Conservation (phyloP, 2,888 invertebrate species). For the Drosophila subquinaria region DNA sequence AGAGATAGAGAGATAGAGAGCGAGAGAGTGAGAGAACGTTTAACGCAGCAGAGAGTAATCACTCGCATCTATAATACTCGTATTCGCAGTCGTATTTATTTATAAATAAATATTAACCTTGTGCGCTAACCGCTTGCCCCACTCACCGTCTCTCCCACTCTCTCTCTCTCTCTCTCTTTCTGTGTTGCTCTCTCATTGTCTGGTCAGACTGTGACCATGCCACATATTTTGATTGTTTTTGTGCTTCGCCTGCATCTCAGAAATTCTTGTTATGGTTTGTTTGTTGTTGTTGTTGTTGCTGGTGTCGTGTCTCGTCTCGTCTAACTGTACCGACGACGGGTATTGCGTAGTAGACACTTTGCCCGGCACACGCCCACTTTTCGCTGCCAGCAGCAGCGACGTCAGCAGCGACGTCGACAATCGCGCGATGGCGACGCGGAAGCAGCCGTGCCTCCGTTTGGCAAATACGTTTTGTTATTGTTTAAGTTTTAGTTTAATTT, state of each 20-base stretch:
- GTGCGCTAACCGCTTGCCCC: slow-evolving; percentile 22
- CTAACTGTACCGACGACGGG: slow-evolving; percentile 57
- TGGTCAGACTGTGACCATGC: slow-evolving; percentile 39
- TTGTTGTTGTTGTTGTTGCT: neutral
- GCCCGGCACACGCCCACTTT: slow-evolving; percentile 68
- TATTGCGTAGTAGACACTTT: slow-evolving; percentile 64
- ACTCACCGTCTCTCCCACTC: neutral
- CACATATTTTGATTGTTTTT: slow-evolving; percentile 30
- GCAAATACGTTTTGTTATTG: slow-evolving; percentile 10
- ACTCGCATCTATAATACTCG: slow-evolving; percentile 38
- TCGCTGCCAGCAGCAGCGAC: slow-evolving; percentile 38
- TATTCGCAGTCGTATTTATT: slow-evolving; percentile 39
- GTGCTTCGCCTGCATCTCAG: slow-evolving; percentile 25
- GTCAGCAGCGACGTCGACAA: slow-evolving; percentile 36
- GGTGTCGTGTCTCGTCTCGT: slow-evolving; percentile 41
- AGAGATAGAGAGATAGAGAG: neutral
- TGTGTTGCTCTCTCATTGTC: slow-evolving; percentile 4
- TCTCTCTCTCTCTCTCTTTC: neutral
- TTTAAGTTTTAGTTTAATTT: neutral
- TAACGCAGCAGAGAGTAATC: slow-evolving; percentile 19
- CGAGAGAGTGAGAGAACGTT: slow-evolving; percentile 1
- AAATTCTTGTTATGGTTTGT: slow-evolving; percentile 29
- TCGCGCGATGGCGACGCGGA: slow-evolving; percentile 54
- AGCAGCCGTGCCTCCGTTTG: slow-evolving; percentile 59
- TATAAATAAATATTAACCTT: slow-evolving; percentile 75